Percentiles rank a stretch among this genome's conserved stretches.
These are phyloP conservation scores for Nomada ferruginata DNA, from an alignment of 2,888 invertebrate species.

Conservation along the genomic window DNA sequence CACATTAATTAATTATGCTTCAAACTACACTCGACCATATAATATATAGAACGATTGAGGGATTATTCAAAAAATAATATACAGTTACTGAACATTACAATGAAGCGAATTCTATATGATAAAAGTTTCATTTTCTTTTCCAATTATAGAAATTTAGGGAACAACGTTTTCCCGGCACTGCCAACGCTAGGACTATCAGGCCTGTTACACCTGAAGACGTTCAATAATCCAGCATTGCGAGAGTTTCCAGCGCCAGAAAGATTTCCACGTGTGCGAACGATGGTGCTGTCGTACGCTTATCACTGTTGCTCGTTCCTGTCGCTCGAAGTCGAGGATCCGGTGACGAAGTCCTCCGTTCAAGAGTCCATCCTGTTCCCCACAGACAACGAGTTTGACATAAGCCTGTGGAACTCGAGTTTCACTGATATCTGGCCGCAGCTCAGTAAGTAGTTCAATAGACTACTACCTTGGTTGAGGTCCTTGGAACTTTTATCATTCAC, in stretches of 20 bases:
- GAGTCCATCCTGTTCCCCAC: constrained; percentile 90
- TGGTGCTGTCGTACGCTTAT: constrained; percentile 96
- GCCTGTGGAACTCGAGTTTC: constrained; percentile 91
- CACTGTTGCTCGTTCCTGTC: constrained; percentile 97
- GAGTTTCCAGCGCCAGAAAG: constrained; percentile 94
- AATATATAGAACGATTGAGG: too few species aligned
- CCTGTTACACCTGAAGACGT: constrained; percentile 94
- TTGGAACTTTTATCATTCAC: background rate
- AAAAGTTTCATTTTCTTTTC: background rate
- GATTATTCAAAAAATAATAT: background rate
- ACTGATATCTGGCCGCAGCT: constrained; percentile 93
- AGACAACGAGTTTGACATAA: constrained; percentile 89
- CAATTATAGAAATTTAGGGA: constrained; percentile 92
- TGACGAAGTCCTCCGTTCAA: constrained; percentile 83
- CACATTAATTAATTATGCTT: too few species aligned
- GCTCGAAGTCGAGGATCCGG: constrained; percentile 82
- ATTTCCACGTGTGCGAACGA: constrained; percentile 93
- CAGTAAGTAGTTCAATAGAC: constrained; percentile 86
- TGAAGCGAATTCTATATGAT: background rate
- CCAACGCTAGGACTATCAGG: constrained; percentile 93
- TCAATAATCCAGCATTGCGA: constrained; percentile 94
- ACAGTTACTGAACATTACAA: background rate
- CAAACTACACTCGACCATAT: too few species aligned
- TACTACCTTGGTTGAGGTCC: background rate
- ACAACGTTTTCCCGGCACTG: constrained; percentile 93